phyloP scores from a whole-genome alignment of 2,888 invertebrate species.

The Melieria picta region DNA sequence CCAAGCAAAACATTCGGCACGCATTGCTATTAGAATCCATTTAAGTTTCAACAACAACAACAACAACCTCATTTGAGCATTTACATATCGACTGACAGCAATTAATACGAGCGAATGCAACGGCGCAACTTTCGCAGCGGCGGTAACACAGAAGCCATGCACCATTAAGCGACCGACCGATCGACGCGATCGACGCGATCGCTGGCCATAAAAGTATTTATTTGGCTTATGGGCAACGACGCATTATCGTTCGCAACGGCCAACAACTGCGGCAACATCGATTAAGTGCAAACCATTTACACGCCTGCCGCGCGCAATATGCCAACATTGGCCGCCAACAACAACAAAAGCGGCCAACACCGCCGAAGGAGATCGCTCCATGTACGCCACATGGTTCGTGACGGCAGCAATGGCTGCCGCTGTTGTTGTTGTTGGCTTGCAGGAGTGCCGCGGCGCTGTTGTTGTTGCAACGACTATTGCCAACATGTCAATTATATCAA shows the following conservation, averaged over 20 bases:
- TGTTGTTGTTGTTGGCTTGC: slow-evolving; percentile 41
- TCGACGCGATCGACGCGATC: slow-evolving; percentile 10
- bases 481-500: slow-evolving; percentile 61
- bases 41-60: no score
- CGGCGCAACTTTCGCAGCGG: slow-evolving; percentile 45
- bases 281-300: slow-evolving; percentile 61
- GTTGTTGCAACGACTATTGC: slow-evolving; percentile 46
- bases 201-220: slow-evolving; percentile 26
- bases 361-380: not conserved
- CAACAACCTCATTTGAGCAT: not conserved
- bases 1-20: no score
- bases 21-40: no score
- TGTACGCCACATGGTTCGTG: no score
- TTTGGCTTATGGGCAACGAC: slow-evolving; percentile 20
- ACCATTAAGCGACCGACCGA: slow-evolving; percentile 37
- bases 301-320: slow-evolving; percentile 53
- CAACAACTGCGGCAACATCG: slow-evolving; percentile 52
- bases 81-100: no score
- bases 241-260: slow-evolving; percentile 19
- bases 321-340: not conserved
- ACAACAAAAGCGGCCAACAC: not conserved
- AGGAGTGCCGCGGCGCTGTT: slow-evolving; percentile 41
- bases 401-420: no score
- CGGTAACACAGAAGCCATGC: slow-evolving; percentile 54
- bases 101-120: not conserved